Percentiles rank a stretch among this genome's conserved stretches.
Conservation (phyloP, 2,113 vertebrate species). For the Neolamprologus fasciatus region DNA sequence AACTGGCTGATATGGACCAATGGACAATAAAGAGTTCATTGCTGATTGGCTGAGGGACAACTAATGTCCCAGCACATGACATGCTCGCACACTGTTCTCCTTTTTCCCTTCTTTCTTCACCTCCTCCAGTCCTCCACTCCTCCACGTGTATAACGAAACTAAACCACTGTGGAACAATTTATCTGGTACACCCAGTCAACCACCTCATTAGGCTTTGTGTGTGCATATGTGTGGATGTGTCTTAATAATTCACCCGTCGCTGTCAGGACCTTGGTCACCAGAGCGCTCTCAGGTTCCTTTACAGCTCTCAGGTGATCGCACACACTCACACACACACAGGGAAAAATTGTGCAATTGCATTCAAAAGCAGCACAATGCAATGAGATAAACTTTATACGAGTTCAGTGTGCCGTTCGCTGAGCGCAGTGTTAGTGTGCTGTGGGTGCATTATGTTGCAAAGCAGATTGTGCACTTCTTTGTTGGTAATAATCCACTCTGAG, state of each 20-base stretch:
- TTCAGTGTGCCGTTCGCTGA: neutral
- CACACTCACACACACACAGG: neutral
- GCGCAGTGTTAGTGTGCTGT: neutral
- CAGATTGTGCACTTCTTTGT: neutral
- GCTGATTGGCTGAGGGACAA: neutral
- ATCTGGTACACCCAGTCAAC: neutral
- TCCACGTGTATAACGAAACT: neutral
- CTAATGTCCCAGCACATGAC: neutral
- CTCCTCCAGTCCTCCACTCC: neutral
- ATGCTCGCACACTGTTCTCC: neutral
- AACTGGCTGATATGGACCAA: neutral
- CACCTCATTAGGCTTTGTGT: neutral
- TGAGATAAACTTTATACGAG: neutral
- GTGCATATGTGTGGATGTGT: neutral
- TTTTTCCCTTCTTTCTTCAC: neutral
- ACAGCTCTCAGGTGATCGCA: conserved; percentile 21
- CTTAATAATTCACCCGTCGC: conserved; percentile 43
- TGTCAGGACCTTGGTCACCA: neutral
- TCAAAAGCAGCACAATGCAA: neutral
- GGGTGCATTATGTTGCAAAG: neutral
- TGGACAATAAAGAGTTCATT: neutral
- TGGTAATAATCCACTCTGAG: neutral
- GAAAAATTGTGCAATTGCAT: neutral
- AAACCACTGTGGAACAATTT: neutral
- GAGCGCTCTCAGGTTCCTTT: conserved; percentile 40